phyloP scores from a whole-genome alignment of 1,140 invertebrate species.

The Trypoxylus dichotomus region DNA sequence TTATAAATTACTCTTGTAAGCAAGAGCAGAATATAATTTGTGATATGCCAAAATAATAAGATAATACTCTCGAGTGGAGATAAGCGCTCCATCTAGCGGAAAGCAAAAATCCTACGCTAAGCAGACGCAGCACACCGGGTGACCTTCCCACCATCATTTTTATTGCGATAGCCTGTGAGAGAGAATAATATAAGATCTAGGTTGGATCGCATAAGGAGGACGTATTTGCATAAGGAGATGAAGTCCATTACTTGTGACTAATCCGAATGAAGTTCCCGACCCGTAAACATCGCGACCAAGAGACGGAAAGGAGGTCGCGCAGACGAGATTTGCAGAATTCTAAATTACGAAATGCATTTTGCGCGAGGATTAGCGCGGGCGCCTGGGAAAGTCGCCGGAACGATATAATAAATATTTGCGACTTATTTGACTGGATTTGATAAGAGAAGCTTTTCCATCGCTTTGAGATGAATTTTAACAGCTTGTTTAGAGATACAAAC shows the following conservation, averaged over 20 bases:
- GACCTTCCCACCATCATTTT: background rate
- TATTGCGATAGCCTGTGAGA: background rate
- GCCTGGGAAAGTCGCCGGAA: background rate
- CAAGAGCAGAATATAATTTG: too few relatives aligned
- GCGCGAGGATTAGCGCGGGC: background rate
- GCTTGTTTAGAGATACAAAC: too few relatives aligned
- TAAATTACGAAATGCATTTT: slow-evolving; percentile 14
- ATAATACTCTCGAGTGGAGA: too few relatives aligned
- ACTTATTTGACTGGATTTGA: background rate
- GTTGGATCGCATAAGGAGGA: background rate
- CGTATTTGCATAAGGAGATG: slow-evolving; percentile 11
- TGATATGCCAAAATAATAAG: too few relatives aligned
- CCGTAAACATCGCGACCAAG: background rate
- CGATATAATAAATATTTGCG: background rate
- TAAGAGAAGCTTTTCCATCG: too few relatives aligned
- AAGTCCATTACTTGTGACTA: background rate
- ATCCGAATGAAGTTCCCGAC: background rate
- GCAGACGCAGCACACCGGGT: background rate
- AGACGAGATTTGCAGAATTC: background rate
- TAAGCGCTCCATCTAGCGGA: too few relatives aligned
- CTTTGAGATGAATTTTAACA: too few relatives aligned
- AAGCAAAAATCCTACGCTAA: too few relatives aligned
- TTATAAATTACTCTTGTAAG: too few relatives aligned
- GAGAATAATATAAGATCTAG: background rate
- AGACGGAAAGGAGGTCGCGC: background rate